Conservation (phyloP, 2,888 invertebrate genomes). For the Hypomecis atomaria region DNA sequence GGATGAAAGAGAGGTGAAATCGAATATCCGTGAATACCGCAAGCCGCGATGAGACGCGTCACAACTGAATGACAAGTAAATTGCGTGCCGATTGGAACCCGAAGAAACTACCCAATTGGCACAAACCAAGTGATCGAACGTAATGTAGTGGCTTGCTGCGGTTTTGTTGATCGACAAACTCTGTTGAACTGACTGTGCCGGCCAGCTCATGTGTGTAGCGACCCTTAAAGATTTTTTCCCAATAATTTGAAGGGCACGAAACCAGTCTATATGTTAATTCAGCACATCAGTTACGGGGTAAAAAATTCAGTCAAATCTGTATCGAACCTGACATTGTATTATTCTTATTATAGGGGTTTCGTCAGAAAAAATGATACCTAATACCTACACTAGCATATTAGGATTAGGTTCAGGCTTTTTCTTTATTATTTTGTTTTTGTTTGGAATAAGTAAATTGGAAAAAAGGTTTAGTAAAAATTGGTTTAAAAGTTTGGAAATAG, state of each 20-base stretch:
- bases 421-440: background rate
- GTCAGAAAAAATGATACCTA: constrained; percentile 25
- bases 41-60: too few species aligned
- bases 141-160: too few species aligned
- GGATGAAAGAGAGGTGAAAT: too few species aligned
- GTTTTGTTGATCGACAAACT: too few species aligned
- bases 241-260: constrained; percentile 39
- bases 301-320: constrained; percentile 42
- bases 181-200: too few species aligned
- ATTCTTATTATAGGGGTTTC: constrained; percentile 26
- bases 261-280: constrained; percentile 46
- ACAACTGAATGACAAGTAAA: too few species aligned
- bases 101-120: too few species aligned
- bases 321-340: constrained; percentile 35
- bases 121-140: too few species aligned
- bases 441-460: background rate
- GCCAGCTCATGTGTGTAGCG: too few species aligned
- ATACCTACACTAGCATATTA: background rate
- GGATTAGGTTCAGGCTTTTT: background rate
- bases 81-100: too few species aligned
- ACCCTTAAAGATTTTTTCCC: constrained; percentile 27
- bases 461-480: background rate
- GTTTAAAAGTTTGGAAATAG: too few species aligned
- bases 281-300: constrained; percentile 41
- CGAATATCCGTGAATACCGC: too few species aligned